Evolutionary conservation across 2,888 invertebrate genomes (phyloP).

Genomic region (Lithophane ornitopus): DNA sequence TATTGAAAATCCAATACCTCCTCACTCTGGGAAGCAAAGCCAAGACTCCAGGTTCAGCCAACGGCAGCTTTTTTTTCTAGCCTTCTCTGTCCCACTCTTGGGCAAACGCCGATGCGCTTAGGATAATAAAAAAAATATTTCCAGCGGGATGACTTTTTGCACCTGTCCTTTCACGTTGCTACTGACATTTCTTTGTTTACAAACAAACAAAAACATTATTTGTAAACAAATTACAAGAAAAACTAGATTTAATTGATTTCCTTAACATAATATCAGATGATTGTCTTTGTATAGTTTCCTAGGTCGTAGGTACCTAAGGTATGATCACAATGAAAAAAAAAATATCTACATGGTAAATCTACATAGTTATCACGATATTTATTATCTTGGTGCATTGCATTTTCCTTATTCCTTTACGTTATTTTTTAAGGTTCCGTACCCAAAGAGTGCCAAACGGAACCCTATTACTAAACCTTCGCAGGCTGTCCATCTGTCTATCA

Average conservation of each 20-base stretch:
- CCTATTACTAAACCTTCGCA: too few species aligned
- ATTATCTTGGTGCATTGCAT: not conserved
- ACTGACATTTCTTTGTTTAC: not conserved
- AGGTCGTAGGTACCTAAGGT: too few species aligned
- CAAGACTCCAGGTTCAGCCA: not conserved
- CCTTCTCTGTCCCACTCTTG: not conserved
- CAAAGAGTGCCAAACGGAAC: too few species aligned
- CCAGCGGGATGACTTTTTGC: too few species aligned
- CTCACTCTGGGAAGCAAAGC: not conserved
- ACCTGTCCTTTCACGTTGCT: not conserved
- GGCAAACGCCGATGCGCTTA: not conserved
- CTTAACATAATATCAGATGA: not conserved
- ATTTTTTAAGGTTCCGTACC: too few species aligned
- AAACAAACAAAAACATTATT: not conserved
- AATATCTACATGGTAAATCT: too few species aligned
- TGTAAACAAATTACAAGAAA: not conserved
- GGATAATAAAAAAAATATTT: not conserved
- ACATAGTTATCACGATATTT: not conserved
- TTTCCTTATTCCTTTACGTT: not conserved
- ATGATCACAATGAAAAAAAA: not conserved
- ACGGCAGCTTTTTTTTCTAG: not conserved
- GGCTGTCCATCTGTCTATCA: too few species aligned
- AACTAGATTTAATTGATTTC: not conserved
- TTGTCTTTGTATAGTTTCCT: not conserved
- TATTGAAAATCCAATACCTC: not conserved